A percentile compares a stretch with the other conserved stretches of the same genome.
phyloP scores from a whole-genome alignment of 2,888 invertebrate species.

The Osedax frankpressi region DNA sequence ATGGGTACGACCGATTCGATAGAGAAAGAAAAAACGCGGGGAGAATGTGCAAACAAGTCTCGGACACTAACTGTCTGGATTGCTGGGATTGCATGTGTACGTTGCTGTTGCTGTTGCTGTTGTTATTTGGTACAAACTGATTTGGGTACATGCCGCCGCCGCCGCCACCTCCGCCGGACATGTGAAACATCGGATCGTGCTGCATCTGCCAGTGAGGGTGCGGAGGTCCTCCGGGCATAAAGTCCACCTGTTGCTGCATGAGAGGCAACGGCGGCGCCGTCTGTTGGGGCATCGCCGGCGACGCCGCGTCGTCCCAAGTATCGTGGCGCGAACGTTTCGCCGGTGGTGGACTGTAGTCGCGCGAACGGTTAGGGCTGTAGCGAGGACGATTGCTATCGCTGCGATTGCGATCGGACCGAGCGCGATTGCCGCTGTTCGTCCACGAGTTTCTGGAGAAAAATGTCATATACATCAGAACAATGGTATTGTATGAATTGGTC shows the following conservation, averaged over 20 bases:
- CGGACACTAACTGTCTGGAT: not conserved
- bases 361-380: conserved; percentile 37
- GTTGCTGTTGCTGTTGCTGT: too few relatives aligned
- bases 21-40: too few relatives aligned
- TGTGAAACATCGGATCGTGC: not conserved
- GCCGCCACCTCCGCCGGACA: not conserved
- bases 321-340: conserved; percentile 45
- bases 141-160: conserved; percentile 25
- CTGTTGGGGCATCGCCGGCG: not conserved
- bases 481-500: too few relatives aligned
- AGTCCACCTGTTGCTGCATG: not conserved
- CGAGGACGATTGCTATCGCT: conserved; percentile 39
- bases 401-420: conserved; percentile 25
- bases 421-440: conserved; percentile 26
- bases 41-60: not conserved
- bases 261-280: not conserved
- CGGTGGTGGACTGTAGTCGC: conserved; percentile 41
- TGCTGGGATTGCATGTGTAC: conserved; percentile 22
- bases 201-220: conserved; percentile 24
- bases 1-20: too few relatives aligned
- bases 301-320: conserved; percentile 30
- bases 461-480: too few relatives aligned
- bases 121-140: conserved; percentile 3
- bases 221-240: not conserved
- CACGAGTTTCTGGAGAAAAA: not conserved